Conservation (phyloP, 2,113 vertebrate species). For the Prionailurus bengalensis region DNA sequence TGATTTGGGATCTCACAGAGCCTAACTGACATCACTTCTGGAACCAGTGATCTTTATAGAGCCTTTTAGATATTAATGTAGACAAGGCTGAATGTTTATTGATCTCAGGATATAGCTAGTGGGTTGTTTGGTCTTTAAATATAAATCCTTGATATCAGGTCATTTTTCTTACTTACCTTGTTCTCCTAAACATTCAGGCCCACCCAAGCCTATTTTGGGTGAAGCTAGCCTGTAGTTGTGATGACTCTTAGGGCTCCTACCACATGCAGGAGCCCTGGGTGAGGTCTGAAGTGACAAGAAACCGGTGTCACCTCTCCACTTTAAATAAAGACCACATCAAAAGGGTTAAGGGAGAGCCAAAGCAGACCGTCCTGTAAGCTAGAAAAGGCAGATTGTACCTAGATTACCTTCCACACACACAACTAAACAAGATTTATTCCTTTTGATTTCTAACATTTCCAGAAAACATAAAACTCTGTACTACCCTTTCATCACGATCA, state of each 20-base stretch:
- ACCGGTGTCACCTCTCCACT: not conserved
- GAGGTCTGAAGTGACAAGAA: not conserved
- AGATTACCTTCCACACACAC: not conserved
- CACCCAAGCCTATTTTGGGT: not conserved
- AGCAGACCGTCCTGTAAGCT: not conserved
- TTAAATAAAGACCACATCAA: not conserved
- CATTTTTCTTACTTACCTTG: not conserved
- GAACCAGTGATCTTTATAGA: not conserved
- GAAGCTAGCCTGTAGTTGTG: not conserved
- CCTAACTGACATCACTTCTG: not conserved
- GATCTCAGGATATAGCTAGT: not conserved
- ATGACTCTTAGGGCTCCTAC: too few relatives aligned
- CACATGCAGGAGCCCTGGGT: not conserved
- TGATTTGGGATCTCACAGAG: not conserved
- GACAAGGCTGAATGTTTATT: not conserved
- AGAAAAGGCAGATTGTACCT: not conserved
- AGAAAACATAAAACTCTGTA: not conserved
- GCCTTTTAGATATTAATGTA: not conserved
- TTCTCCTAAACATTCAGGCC: not conserved
- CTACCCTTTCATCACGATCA: not conserved
- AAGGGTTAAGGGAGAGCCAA: not conserved
- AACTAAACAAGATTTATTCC: not conserved
- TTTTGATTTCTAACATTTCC: constrained; percentile 13
- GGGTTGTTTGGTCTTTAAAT: not conserved
- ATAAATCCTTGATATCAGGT: not conserved